These are phyloP conservation scores for Eristalinus sepulchralis DNA, from an alignment of 2,888 invertebrate species.

Conservation along the genomic window DNA sequence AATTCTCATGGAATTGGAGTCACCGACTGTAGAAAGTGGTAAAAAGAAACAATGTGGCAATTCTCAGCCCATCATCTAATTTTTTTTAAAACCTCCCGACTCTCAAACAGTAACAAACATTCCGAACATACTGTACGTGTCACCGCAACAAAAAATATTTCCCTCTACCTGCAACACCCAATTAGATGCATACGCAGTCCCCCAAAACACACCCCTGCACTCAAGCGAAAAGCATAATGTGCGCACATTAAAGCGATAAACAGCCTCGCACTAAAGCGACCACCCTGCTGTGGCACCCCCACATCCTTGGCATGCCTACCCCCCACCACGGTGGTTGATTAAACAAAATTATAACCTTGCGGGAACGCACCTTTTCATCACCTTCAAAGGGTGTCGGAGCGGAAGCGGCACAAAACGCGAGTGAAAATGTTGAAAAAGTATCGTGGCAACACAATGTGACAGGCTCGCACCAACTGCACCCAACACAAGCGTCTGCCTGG, in stretches of 20 bases:
- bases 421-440: slow-evolving; percentile 21
- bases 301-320: not conserved
- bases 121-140: not conserved
- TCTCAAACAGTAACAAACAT: too few species aligned
- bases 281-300: not conserved
- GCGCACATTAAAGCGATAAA: slow-evolving; percentile 33
- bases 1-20: too few species aligned
- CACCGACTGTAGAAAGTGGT: too few species aligned
- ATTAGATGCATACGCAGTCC: not conserved
- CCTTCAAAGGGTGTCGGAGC: slow-evolving; percentile 3
- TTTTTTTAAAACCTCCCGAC: too few species aligned
- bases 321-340: slow-evolving; percentile 29
- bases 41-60: too few species aligned
- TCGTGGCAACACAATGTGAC: slow-evolving; percentile 2
- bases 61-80: too few species aligned
- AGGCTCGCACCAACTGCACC: slow-evolving; percentile 28
- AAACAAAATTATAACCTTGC: slow-evolving; percentile 48
- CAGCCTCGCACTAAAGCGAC: not conserved
- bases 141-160: not conserved
- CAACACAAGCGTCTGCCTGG: not conserved
- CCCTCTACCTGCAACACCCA: not conserved
- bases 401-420: slow-evolving; percentile 11
- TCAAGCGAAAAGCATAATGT: slow-evolving; percentile 31
- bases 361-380: slow-evolving; percentile 56
- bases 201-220: slow-evolving; percentile 3